Evolutionary conservation across 2,113 vertebrate species (phyloP), one percentile per base, ranked within the genome.

Genomic region (Fulmarus glacialis): DNA sequence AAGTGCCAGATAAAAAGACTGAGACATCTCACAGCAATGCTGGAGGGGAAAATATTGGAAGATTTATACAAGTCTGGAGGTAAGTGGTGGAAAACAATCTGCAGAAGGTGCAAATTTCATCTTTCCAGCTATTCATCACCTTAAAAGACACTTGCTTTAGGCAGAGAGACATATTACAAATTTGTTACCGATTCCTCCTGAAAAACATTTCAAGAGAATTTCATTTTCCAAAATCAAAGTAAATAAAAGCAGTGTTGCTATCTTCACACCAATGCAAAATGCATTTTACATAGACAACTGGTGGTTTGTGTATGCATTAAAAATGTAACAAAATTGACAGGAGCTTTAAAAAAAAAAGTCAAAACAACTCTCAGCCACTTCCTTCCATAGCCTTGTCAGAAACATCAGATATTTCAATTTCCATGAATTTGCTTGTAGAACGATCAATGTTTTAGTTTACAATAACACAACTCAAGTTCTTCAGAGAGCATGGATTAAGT

Each of bases 41-140:
- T 56, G 38, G 81, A 77, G 34, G 45, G 67, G 52, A 6, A 56
- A 91, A 82, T 84, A 55, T 8, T 42, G 64, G 66, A 82, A 63
- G 95, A 97, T 88, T 96, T 96, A 84, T 87, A 90, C 67, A 81
- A 21, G 47, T 86, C 82, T 26, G 24, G 82, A 94, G 79, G 36
- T 60, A 82, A 60, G 56, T 29, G 38, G 85, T 80, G 48, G 82
- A 67, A 67, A 75, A 55, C 38, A 89, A 81, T 79, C 92, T 95
- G 91, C 82, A 87, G 77, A 94, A 89, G 90, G 96, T 93, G 95
- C 93, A 95, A 94, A 89, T 88, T 91, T 96, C 85, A 93, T 97
- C 95, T 96, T 80, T 47, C 67, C 62, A 64, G 89, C 91, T 59
- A 96, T 97, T 96, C 77, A 97, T 97, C 97, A 97, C 94, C 91